Conservation (phyloP, 2,888 invertebrate species). For the Luperina nickerlii region DNA sequence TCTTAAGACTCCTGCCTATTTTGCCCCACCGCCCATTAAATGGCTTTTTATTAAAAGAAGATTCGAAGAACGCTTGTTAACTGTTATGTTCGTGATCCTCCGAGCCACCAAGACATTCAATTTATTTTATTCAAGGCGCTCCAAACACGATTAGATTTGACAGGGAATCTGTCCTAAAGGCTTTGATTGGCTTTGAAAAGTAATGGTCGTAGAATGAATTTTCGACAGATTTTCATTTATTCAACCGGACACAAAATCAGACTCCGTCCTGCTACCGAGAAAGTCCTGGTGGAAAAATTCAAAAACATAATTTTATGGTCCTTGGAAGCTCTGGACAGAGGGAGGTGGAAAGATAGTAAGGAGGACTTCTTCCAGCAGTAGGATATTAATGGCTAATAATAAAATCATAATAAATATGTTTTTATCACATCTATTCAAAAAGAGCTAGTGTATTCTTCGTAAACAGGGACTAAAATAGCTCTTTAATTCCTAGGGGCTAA, state of each 20-base stretch:
- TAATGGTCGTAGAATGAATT: neutral
- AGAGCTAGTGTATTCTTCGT: too few species aligned
- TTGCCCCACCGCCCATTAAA: neutral
- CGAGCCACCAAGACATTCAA: slow-evolving; percentile 3
- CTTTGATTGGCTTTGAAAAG: neutral
- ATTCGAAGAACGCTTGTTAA: neutral
- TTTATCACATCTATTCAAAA: too few species aligned
- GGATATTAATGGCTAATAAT: too few species aligned
- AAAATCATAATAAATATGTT: too few species aligned
- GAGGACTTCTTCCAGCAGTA: too few species aligned
- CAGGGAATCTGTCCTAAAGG: neutral
- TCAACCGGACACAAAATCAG: neutral
- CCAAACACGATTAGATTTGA: neutral
- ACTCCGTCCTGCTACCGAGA: too few species aligned
- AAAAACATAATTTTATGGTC: neutral
- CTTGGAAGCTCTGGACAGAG: too few species aligned
- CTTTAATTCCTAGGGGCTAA: too few species aligned
- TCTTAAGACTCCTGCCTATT: neutral
- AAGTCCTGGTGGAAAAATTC: neutral
- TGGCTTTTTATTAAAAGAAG: neutral
- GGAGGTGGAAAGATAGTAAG: too few species aligned
- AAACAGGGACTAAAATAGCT: too few species aligned
- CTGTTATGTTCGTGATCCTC: neutral
- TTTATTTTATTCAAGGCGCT: neutral
- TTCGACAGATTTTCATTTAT: neutral